Percentiles rank a stretch among this genome's conserved stretches.
These are phyloP conservation scores for Trematomus loennbergii DNA, from an alignment of 2,113 vertebrate genomes.

Conservation along the genomic window DNA sequence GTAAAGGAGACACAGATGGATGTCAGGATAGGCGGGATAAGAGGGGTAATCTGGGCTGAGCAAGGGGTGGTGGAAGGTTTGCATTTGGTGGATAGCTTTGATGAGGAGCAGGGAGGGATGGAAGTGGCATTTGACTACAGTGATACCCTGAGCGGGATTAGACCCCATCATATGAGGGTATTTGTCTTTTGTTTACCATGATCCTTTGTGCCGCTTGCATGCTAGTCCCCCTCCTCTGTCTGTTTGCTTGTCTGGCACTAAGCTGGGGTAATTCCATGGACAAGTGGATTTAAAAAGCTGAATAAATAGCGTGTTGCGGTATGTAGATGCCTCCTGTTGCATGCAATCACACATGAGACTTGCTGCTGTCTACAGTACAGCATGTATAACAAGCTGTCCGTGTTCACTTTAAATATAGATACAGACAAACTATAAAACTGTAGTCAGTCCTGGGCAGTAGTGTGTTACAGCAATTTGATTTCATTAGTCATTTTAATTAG, in stretches of 20 bases:
- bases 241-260: constrained; percentile 72
- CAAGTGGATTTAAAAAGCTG: constrained; percentile 68
- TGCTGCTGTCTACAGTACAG: background rate
- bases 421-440: no score
- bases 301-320: constrained; percentile 67
- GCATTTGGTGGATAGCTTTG: constrained; percentile 41
- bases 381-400: background rate
- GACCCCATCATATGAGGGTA: constrained; percentile 58
- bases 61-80: constrained; percentile 5
- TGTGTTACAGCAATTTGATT: no score
- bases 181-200: constrained; percentile 66
- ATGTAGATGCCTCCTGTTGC: constrained; percentile 67
- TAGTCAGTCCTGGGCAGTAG: no score
- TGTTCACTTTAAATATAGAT: background rate
- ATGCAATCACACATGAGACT: constrained; percentile 20
- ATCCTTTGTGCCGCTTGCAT: constrained; percentile 63
- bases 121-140: constrained; percentile 60
- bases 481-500: no score
- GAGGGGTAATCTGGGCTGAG: background rate
- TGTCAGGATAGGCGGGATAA: background rate
- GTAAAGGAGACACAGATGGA: constrained; percentile 4
- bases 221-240: constrained; percentile 44
- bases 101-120: constrained; percentile 36
- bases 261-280: constrained; percentile 72
- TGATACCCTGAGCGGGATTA: constrained; percentile 71